Evolutionary conservation across 2,888 invertebrate genomes (phyloP).

Genomic region (Drosophila mimica): DNA sequence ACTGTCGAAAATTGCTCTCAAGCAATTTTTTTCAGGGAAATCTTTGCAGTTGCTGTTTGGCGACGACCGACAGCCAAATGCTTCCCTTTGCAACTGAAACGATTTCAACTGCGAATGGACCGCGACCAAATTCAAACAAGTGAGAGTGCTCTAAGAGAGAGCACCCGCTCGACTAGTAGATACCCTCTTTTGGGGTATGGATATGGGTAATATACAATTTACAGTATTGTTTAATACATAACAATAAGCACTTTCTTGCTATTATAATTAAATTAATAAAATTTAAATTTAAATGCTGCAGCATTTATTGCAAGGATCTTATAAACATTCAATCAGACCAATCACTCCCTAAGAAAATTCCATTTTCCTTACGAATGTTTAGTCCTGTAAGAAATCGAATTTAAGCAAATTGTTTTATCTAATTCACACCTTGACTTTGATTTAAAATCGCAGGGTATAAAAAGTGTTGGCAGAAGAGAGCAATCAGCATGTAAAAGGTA

Average conservation of each 20-base stretch:
- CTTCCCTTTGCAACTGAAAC: slow-evolving; percentile 70
- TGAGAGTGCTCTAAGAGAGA: slow-evolving; percentile 4
- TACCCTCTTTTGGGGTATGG: neutral
- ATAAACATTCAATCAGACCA: neutral
- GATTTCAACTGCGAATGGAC: slow-evolving; percentile 54
- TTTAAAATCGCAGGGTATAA: slow-evolving; percentile 13
- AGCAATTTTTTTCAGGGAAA: neutral
- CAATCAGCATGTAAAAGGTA: slow-evolving; percentile 8
- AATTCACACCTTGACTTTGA: neutral
- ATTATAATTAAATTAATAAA: too few relatives aligned
- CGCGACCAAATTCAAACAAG: slow-evolving; percentile 45
- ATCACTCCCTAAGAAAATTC: neutral
- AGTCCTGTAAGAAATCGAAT: neutral
- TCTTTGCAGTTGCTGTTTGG: slow-evolving; percentile 3
- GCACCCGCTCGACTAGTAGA: neutral
- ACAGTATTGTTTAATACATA: neutral
- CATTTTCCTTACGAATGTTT: neutral
- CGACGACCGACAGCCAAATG: slow-evolving; percentile 62
- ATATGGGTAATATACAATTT: neutral
- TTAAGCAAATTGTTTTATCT: neutral
- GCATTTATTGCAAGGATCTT: neutral
- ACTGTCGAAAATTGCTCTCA: slow-evolving; percentile 33
- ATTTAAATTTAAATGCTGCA: neutral
- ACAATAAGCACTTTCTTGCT: too few relatives aligned
- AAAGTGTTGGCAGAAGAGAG: slow-evolving; percentile 41